Base-by-base conservation (phyloP, 2,888 invertebrate species). In the Apamea epomidion region DNA sequence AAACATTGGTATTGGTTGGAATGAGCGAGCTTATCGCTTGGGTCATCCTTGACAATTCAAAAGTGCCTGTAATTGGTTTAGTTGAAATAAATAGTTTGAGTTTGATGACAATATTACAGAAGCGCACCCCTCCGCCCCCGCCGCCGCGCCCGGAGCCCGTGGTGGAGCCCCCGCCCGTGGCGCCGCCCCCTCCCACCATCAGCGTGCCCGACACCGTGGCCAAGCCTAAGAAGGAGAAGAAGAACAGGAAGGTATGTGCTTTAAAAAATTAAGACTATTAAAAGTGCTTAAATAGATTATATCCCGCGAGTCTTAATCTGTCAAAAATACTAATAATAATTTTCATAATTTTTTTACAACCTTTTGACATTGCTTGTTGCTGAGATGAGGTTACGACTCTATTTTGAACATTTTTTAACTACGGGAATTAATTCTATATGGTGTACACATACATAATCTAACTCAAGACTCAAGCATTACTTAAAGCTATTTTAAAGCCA, bases 161-260 rank as follows among this genome's bases (percentile, higher is more conserved):
- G 45, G 92, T 93, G 29, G 91, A 94, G 68, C 90, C 93, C 2
- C 87, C 93, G 2, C 91, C 92, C 7, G 89, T 90, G 42, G 91
- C 92, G 21, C 91, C 93, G 1, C 91, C 93, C 77, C 92, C 91
- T 76, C 93, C 86, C 84, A 87, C 85, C 94, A 81, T 88, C 74
- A 76, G 90, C 62, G 10, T 74, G 3, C 75, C 87, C 0, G 90
- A 89, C n/a, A 32, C 83, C 48, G 78, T 88, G 1, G 91, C 94
- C 64, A 96, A 96, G 78, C 91, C 92, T 62, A 97, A 97, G 91
- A 97, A 97, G 85, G 97, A 97, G 90, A 96, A 96, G 90, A 97
- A 97, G 87, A 96, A 95, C 80, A 91, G 97, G 68, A 97, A 97
- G 94, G 97, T 96, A 90, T 60, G 37, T 7, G 37, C 37, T 37